These are phyloP conservation scores for Lytechinus pictus DNA, from an alignment of 35 echinoderm and acorn worm species.

Conservation along the genomic window DNA sequence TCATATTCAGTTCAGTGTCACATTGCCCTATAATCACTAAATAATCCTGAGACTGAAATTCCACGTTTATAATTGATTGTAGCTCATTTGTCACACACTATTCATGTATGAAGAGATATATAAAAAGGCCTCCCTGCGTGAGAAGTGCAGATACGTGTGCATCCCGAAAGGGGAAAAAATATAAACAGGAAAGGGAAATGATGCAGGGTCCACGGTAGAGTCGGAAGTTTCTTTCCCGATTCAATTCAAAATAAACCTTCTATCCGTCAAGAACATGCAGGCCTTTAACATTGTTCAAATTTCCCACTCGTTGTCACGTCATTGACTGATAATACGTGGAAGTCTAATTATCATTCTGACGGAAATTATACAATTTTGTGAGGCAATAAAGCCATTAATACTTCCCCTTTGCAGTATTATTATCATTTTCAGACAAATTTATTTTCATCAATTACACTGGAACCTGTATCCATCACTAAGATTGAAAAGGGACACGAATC, in stretches of 20 bases:
- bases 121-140: neutral
- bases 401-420: neutral
- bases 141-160: neutral
- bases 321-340: neutral
- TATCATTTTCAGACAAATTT: too few species aligned
- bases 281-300: neutral
- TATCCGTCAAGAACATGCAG: neutral
- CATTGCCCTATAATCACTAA: neutral
- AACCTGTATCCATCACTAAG: too few species aligned
- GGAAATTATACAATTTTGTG: neutral
- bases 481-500: too few species aligned
- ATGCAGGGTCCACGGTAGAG: neutral
- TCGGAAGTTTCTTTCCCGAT: neutral
- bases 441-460: too few species aligned
- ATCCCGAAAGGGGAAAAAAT: conserved; percentile 7
- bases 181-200: conserved; percentile 7
- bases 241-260: conserved; percentile 1
- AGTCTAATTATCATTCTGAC: neutral
- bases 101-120: neutral
- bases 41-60: neutral
- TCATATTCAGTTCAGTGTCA: neutral
- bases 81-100: neutral
- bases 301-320: neutral
- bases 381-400: neutral
- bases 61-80: neutral